These are phyloP conservation scores for Eristalinus aeneus DNA, from an alignment of 2,888 invertebrate species.

Conservation along the genomic window DNA sequence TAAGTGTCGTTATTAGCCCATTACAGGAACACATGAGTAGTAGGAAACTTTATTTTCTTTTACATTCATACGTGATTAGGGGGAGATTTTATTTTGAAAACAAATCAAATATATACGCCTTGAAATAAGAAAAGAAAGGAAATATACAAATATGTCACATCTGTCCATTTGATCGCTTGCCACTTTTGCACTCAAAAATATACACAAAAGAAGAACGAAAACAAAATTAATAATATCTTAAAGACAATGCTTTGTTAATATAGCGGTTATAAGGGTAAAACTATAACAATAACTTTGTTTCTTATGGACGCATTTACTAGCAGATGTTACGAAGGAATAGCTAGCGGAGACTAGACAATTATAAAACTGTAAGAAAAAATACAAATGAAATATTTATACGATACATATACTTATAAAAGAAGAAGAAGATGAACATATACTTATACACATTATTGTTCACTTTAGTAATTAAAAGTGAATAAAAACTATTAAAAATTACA, in stretches of 20 bases:
- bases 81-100: neutral
- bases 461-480: slow-evolving; percentile 35
- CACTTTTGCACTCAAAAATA: slow-evolving; percentile 46
- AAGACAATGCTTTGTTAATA: slow-evolving; percentile 38
- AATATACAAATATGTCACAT: slow-evolving; percentile 18
- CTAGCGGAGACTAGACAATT: slow-evolving; percentile 11
- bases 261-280: slow-evolving; percentile 17
- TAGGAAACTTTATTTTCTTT: neutral
- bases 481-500: slow-evolving; percentile 51
- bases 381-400: slow-evolving; percentile 42
- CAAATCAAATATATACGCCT: slow-evolving; percentile 17
- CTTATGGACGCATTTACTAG: slow-evolving; percentile 54
- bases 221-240: neutral
- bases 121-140: slow-evolving; percentile 10
- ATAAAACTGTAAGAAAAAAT: slow-evolving; percentile 19
- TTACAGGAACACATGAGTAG: slow-evolving; percentile 19
- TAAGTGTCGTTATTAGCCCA: slow-evolving; percentile 38
- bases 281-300: slow-evolving; percentile 12
- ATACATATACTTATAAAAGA: slow-evolving; percentile 36
- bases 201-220: slow-evolving; percentile 16
- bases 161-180: slow-evolving; percentile 62
- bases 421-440: too few relatives aligned
- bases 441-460: slow-evolving; percentile 27
- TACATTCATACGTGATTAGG: neutral
- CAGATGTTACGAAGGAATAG: slow-evolving; percentile 14